These are phyloP conservation scores for Cactoblastis cactorum DNA, from an alignment of 2,888 invertebrate species.

Conservation along the genomic window DNA sequence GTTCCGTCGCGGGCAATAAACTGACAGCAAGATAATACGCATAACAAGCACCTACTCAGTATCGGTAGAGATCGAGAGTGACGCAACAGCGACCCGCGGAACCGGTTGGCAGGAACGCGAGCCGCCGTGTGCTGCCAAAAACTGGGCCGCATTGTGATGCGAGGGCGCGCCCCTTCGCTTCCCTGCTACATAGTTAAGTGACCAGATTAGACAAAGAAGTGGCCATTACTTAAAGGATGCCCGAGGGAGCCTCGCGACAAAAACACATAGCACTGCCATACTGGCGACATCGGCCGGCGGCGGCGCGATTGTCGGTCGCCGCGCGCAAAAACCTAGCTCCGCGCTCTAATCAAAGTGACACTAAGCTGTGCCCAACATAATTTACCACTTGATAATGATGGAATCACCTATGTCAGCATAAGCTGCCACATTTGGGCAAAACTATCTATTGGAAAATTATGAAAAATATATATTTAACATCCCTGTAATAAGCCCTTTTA, in stretches of 20 bases:
- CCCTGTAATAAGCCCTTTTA: no score
- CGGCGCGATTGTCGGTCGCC: constrained; percentile 32
- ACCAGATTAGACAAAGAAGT: constrained; percentile 45
- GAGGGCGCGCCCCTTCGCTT: constrained; percentile 28
- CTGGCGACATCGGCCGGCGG: constrained; percentile 26
- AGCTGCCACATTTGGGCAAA: no score
- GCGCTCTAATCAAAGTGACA: constrained; percentile 13
- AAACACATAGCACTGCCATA: constrained; percentile 46
- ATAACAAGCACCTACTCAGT: background rate
- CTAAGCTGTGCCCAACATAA: background rate
- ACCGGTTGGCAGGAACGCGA: constrained; percentile 19
- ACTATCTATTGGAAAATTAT: no score
- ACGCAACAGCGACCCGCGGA: constrained; percentile 33
- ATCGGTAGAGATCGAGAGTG: constrained; percentile 18
- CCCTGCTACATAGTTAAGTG: constrained; percentile 42
- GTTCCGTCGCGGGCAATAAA: no score
- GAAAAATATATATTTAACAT: no score
- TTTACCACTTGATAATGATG: background rate
- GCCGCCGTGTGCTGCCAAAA: constrained; percentile 41
- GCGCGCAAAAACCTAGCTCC: constrained; percentile 21
- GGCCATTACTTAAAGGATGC: constrained; percentile 54
- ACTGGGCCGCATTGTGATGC: constrained; percentile 38
- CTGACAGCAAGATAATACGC: no score
- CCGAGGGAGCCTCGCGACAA: constrained; percentile 53
- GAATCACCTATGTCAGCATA: no score